Evolutionary conservation across 2,888 invertebrate species (phyloP).

Genomic region (Mechanitis mazaeus): DNA sequence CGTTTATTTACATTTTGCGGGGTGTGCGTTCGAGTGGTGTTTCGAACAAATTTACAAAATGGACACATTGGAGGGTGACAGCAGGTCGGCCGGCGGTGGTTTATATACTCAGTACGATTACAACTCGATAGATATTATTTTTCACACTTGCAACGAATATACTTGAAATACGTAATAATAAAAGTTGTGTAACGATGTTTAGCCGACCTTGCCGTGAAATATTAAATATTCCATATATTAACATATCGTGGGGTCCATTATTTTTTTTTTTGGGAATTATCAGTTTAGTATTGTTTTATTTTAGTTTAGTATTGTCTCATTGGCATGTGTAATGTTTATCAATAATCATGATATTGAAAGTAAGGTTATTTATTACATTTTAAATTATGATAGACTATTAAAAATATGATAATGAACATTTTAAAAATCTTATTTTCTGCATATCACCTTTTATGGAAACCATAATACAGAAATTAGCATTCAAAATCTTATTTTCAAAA

Average conservation of each 20-base stretch:
- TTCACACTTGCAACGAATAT: slow-evolving; percentile 33
- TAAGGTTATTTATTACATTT: slow-evolving; percentile 20
- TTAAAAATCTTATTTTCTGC: too few relatives aligned
- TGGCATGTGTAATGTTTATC: slow-evolving; percentile 33
- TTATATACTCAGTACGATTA: slow-evolving; percentile 43
- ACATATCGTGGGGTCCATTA: slow-evolving; percentile 14
- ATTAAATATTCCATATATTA: slow-evolving; percentile 40
- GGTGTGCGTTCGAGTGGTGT: slow-evolving; percentile 50
- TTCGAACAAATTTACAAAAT: slow-evolving; percentile 64
- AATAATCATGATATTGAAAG: slow-evolving; percentile 29
- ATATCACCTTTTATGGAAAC: too few relatives aligned
- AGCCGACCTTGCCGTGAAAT: slow-evolving; percentile 46
- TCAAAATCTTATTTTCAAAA: too few relatives aligned
- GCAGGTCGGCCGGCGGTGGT: slow-evolving; percentile 50
- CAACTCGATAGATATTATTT: slow-evolving; percentile 39
- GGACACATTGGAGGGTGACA: slow-evolving; percentile 60
- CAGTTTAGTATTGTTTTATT: slow-evolving; percentile 6
- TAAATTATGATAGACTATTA: not conserved
- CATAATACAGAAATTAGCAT: too few relatives aligned
- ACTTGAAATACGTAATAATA: slow-evolving; percentile 35
- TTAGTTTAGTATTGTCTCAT: slow-evolving; percentile 26
- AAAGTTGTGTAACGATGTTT: slow-evolving; percentile 64
- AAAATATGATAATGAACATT: not conserved
- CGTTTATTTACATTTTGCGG: slow-evolving; percentile 70
- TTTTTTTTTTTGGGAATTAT: not conserved